phyloP scores from a whole-genome alignment of 2,113 vertebrate genomes.

The Myrmecobius fasciatus region DNA sequence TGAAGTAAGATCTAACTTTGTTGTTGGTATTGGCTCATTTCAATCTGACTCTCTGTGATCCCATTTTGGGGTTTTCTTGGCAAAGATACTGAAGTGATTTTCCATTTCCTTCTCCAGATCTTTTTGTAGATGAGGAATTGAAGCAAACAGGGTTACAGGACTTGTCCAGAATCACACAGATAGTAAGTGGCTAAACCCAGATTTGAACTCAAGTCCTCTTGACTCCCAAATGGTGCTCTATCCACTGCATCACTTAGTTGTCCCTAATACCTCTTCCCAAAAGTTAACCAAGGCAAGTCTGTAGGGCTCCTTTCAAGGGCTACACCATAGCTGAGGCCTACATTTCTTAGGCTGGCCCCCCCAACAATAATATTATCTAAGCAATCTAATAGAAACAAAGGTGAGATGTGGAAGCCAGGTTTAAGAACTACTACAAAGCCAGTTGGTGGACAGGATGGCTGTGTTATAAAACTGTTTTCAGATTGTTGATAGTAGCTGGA shows the following conservation, averaged over 20 bases:
- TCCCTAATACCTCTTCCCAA: not conserved
- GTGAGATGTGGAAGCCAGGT: not conserved
- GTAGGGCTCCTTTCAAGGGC: not conserved
- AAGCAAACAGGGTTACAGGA: not conserved
- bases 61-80: too few relatives aligned
- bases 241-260: not conserved
- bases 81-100: too few relatives aligned
- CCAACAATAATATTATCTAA: not conserved
- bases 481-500: constrained; percentile 9
- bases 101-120: too few relatives aligned
- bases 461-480: not conserved
- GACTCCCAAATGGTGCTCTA: not conserved
- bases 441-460: not conserved
- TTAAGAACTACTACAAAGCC: rapidly evolving
- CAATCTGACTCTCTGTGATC: too few relatives aligned
- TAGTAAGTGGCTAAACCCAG: not conserved
- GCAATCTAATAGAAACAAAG: not conserved
- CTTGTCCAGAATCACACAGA: not conserved
- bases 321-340: not conserved
- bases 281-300: not conserved
- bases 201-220: not conserved
- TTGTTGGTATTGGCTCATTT: not conserved
- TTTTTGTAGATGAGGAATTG: not conserved
- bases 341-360: not conserved
- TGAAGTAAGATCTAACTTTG: not conserved